Conservation (phyloP, 2,888 invertebrate species). For the Tetrapedia diversipes region DNA sequence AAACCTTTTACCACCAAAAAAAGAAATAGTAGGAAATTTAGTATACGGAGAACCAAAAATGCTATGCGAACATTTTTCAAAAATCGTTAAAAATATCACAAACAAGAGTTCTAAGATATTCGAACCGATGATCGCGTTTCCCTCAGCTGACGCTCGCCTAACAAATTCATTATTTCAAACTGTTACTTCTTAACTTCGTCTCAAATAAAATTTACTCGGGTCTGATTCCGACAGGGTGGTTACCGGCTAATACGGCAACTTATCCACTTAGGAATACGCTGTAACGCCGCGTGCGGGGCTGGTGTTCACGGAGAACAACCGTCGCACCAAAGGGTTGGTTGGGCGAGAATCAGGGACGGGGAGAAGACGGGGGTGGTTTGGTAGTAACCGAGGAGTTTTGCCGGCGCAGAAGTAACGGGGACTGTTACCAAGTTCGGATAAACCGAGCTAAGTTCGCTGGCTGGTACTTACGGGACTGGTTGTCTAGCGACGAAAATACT, state of each 20-base stretch:
- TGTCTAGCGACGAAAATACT: constrained; percentile 56
- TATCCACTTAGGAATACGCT: constrained; percentile 80
- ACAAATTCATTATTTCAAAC: too few species aligned
- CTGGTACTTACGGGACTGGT: constrained; percentile 63
- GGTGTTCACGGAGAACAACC: constrained; percentile 14
- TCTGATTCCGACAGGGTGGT: constrained; percentile 58
- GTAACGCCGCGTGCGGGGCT: constrained; percentile 65
- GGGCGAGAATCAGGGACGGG: not conserved
- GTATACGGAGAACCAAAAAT: too few species aligned
- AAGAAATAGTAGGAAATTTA: too few species aligned
- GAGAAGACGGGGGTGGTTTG: not conserved
- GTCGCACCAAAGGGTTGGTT: not conserved
- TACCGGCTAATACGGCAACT: constrained; percentile 77
- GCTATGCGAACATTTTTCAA: too few species aligned
- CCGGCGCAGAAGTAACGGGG: constrained; percentile 43
- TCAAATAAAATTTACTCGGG: too few species aligned
- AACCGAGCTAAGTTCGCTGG: constrained; percentile 71
- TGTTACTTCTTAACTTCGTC: too few species aligned
- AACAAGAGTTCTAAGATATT: too few species aligned
- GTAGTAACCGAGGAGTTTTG: constrained; percentile 36
- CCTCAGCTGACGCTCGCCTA: too few species aligned
- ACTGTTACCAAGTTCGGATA: constrained; percentile 73
- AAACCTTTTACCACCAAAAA: too few species aligned
- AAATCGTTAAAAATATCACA: too few species aligned
- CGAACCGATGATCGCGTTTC: too few species aligned